These are phyloP conservation scores for Nothobranchius kuhntae DNA, from an alignment of 2,113 vertebrate genomes.

Conservation along the genomic window DNA sequence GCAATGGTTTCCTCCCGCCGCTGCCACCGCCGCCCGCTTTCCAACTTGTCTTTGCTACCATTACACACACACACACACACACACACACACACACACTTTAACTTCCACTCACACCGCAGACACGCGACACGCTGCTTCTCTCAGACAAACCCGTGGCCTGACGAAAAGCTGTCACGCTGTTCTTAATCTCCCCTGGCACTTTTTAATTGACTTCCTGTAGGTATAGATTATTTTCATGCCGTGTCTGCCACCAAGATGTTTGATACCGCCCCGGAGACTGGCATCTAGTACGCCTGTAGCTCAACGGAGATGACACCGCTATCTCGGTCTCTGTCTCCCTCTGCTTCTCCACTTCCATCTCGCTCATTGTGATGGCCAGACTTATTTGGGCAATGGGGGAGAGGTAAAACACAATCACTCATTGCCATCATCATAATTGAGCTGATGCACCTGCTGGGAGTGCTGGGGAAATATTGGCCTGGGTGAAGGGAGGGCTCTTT, in stretches of 20 bases:
- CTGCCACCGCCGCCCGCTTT: constrained; percentile 38
- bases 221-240: constrained; percentile 89
- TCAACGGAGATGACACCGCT: constrained; percentile 58
- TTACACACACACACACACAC: not conserved
- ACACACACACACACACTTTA: constrained; percentile 45
- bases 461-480: constrained; percentile 60
- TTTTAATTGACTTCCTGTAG: constrained; percentile 96
- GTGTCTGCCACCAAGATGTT: constrained; percentile 78
- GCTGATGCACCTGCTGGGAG: constrained; percentile 71
- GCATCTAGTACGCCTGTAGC: constrained; percentile 69
- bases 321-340: constrained; percentile 39
- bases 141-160: constrained; percentile 75
- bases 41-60: constrained; percentile 59
- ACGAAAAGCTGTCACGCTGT: constrained; percentile 82
- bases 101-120: constrained; percentile 45
- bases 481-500: constrained; percentile 45
- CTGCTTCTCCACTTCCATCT: constrained; percentile 20
- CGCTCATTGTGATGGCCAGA: constrained; percentile 61
- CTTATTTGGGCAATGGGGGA: constrained; percentile 65
- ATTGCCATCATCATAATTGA: constrained; percentile 75
- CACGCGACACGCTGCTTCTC: constrained; percentile 39
- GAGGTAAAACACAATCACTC: constrained; percentile 75
- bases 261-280: constrained; percentile 73
- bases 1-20: constrained; percentile 42
- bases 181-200: constrained; percentile 92